Evolutionary conservation across 2,888 invertebrate genomes (phyloP).

Genomic region (Agelastica alni): DNA sequence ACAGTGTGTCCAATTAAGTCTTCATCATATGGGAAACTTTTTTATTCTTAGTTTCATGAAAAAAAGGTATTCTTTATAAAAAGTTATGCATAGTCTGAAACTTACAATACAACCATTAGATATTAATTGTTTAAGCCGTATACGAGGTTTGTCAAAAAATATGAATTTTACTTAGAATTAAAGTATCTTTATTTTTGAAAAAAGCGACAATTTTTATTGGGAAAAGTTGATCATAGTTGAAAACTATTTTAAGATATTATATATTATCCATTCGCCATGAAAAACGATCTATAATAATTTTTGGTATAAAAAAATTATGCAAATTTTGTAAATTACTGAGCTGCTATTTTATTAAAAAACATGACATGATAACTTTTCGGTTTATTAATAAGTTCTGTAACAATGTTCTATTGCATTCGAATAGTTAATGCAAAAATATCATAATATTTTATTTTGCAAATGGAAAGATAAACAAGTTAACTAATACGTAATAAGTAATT

Average conservation of each 20-base stretch:
- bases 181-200: not conserved
- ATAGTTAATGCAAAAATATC: conserved; percentile 5
- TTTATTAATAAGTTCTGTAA: conserved; percentile 7
- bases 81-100: too few species aligned
- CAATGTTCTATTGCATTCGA: conserved; percentile 2
- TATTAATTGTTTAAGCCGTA: too few species aligned
- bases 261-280: not conserved
- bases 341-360: conserved; percentile 1
- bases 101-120: too few species aligned
- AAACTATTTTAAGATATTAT: not conserved
- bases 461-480: conserved; percentile 7
- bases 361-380: conserved; percentile 2
- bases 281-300: not conserved
- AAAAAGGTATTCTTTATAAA: too few species aligned
- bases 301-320: conserved; percentile 1
- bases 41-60: too few species aligned
- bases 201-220: not conserved
- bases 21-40: too few species aligned
- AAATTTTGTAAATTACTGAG: not conserved
- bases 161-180: too few species aligned
- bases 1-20: too few species aligned
- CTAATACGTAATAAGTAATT: conserved; percentile 3
- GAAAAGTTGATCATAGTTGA: not conserved
- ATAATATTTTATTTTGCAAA: conserved; percentile 9
- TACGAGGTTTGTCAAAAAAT: too few species aligned